Conservation (phyloP, 2,888 invertebrate species). For the Plebejus argus region DNA sequence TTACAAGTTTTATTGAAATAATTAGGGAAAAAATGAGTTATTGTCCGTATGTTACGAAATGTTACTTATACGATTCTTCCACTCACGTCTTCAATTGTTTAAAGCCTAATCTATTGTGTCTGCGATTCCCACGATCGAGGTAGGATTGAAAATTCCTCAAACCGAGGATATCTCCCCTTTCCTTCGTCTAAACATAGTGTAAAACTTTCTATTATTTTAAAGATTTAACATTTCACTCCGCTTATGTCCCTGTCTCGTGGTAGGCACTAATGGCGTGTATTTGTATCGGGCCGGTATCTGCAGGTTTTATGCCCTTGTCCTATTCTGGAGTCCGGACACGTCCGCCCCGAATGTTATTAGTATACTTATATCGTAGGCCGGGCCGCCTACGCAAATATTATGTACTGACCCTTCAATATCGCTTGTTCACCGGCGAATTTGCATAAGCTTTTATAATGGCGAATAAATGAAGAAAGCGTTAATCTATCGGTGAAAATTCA, state of each 20-base stretch:
- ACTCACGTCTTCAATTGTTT: no score
- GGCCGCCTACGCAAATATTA: conserved; percentile 9
- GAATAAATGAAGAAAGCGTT: not conserved
- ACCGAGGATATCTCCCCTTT: no score
- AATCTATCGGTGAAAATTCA: no score
- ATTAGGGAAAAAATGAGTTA: no score
- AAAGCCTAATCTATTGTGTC: no score
- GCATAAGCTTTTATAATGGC: not conserved
- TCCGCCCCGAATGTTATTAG: conserved; percentile 23
- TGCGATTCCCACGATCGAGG: no score
- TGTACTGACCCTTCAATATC: conserved; percentile 6
- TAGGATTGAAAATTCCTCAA: no score
- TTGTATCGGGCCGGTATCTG: conserved; percentile 28
- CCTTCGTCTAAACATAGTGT: no score
- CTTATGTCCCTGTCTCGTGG: not conserved
- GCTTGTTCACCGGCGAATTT: not conserved
- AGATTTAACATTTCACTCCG: not conserved
- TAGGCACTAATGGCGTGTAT: conserved; percentile 21
- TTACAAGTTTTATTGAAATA: no score
- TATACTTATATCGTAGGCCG: conserved; percentile 14
- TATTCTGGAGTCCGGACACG: conserved; percentile 26
- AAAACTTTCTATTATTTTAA: no score
- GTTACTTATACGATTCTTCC: no score
- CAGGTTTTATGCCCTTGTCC: conserved; percentile 22
- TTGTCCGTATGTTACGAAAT: no score